Base-by-base conservation (phyloP, 2,888 invertebrate species). In the Punctoribates punctum region DNA sequence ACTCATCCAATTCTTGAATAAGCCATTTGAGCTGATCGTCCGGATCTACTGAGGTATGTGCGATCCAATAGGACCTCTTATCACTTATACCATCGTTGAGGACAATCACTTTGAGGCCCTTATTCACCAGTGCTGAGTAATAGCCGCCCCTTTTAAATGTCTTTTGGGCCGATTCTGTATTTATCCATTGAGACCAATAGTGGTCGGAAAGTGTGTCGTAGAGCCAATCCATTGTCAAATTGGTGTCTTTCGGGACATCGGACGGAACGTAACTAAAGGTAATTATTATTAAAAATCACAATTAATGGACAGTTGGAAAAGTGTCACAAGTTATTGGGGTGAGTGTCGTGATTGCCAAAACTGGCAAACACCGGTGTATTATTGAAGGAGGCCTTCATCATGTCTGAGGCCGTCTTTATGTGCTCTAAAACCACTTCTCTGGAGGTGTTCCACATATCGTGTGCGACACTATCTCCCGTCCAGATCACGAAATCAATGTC, bases 11-110 rank as follows among this genome's bases (percentile, higher is more conserved):
- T 83, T 96, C 94, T 81, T 93, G 91, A 78, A 97, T 93, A 75
- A 98, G 88, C 97, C 97, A 98, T 81, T 94, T 93, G 25, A 98
- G 86, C 83, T 97, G 94, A 0, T 92, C 94, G 0, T 94, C 94
- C 0, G 97, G 97, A 85, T 98, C 97, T 0, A 96, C 96, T 80
- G 95, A 94, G 84, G 98, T 96, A 79, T 97, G 85, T 20, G 94
- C 85, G 38, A 94, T 86, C 94, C 94, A 95, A 95, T 95, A 96
- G 85, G 96, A 96, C 83, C 92, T 92, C 82, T 93, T 94, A 83
- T 95, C 94, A 84, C 96, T 96, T 85, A 93, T 95, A 85, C 96
- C 96, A 90, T 93, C 95, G 83, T 96, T 96, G n/a, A 96, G 87
- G 0, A 96, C 96, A 79, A 96, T 90, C 75, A 96, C 89, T 77